Conservation (phyloP, 2,888 invertebrate genomes). For the Drosophila aldrichi region DNA sequence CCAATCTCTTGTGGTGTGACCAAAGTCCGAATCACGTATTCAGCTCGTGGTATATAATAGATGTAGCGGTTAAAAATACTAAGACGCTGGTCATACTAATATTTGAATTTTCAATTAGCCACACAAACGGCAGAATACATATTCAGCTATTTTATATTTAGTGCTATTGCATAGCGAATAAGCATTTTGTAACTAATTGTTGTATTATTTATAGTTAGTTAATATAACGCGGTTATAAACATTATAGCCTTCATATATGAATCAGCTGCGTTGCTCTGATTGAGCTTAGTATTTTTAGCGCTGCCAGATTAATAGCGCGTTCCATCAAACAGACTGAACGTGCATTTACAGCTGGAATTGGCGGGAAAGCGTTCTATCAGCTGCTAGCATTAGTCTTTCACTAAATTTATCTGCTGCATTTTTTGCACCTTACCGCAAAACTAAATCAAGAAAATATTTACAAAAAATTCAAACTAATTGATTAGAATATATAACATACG, state of each 20-base stretch:
- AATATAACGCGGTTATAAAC: not conserved
- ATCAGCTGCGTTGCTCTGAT: not conserved
- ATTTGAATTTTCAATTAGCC: not conserved
- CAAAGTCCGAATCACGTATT: conserved; percentile 6
- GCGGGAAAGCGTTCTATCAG: conserved; percentile 61
- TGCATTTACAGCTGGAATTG: conserved; percentile 53
- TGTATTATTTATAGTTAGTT: not conserved
- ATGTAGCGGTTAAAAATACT: not conserved
- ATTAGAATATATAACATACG: not conserved
- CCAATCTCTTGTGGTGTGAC: conserved; percentile 37
- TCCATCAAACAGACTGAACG: conserved; percentile 31
- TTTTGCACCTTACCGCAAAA: not conserved
- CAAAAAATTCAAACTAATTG: not conserved
- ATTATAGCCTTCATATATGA: not conserved
- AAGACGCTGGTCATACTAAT: conserved; percentile 9
- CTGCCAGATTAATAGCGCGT: conserved; percentile 13
- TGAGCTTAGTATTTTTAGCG: conserved; percentile 17
- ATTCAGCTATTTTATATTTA: not conserved
- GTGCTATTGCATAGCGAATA: not conserved
- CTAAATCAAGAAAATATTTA: not conserved
- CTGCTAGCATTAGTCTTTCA: conserved; percentile 42
- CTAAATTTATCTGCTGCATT: conserved; percentile 18
- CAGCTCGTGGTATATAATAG: not conserved
- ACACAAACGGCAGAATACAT: not conserved
- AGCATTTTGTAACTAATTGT: not conserved